Base-by-base conservation (phyloP, 2,888 invertebrate species). In the Auanema sp. region DNA sequence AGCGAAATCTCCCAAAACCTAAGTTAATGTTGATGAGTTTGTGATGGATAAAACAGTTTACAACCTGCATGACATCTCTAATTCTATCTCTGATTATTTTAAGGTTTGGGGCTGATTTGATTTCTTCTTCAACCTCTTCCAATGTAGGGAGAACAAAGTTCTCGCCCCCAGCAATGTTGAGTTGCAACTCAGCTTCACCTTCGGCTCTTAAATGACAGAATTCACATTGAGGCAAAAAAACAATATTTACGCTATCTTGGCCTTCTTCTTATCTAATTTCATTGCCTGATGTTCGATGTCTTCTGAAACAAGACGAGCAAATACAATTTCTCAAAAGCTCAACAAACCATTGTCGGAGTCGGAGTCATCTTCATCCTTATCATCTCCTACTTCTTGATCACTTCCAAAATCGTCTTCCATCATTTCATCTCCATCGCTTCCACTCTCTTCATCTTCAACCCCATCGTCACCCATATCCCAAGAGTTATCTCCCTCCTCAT, bases 1-100 rank as follows among this genome's bases (percentile, higher is more conserved):
- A 40, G 70, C 76, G 66, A 80, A 83, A 60, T 83, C 80, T 56
- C 72, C 79, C 51, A 81, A 68, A 14, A 78, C 66, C 62, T 65
- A 44, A 18, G 33, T 33, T 33, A 3, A 33, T 5, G 3, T 33
- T 33, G 33, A 33, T 33, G 33, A 33, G 3, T 33, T 5, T 33
- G 33, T 3, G 3, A 5, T 33, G 3, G 4, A 33, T 33, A 3
- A 5, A 33, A 5, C 33, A 33, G 4, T 33, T 8, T 33, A 8
- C 41, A 16, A 80, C 76, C 65, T 77, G 79, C 41, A 81, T 71
- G 10, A 80, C 71, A 47, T 81, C 81, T 33, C 75, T 69, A 21
- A 81, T 79, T 23, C 81, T 66, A 56, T 79, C 78, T 47, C 78
- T 79, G 55, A 81, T 66, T 44, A 68, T 62, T 50, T 80, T 68